Evolutionary conservation across 2,797 vertebrate genomes (phyloP), one percentile per base, ranked within the genome.

Genomic region (Myotis vivesi): DNA sequence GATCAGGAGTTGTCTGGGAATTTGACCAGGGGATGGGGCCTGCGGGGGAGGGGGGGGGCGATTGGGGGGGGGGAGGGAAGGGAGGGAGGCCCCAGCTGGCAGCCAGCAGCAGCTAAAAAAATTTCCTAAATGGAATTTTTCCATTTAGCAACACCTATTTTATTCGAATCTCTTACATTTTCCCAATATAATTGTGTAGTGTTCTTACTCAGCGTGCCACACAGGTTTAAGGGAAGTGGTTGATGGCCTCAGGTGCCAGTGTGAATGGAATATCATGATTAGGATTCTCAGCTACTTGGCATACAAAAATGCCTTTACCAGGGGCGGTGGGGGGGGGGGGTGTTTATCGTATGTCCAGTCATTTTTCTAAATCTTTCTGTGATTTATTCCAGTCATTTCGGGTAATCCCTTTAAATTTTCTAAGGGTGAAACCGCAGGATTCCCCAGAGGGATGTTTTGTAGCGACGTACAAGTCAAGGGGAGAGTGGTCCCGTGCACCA

Each of bases 311-410:
- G 62, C 33, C 49, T 75, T 59, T 9, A 36, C 36, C n/a, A n/a
- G 38, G 38, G 4, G 38, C 9, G 41, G 41, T 1, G 41, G 41
- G 8, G 49, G 87, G 55, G 87, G 55, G 19, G 87, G 33, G 11
- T 69, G 20, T 64, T 84, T 68, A 46, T 76, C 38, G 93, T 55
- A 6, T 66, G 62, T 55, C 82, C 68, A 83, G 51, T 55, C 82
- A 79, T 83, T 91, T 88, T 92, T 83, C 38, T 68, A 75, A 91
- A 89, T 28, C 30, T 72, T 76, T 80, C 82, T 66, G 41, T 57
- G 76, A 81, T 86, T 81, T 76, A 68, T 69, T 44, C 44, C 20
- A 68, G 59, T n/a, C 83, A 25, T 72, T 44, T 92, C 1, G 12
- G 59, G 5, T 59, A 30, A 38, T 55, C 38, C 36, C 44, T 57